Evolutionary conservation across 2,113 vertebrate genomes (phyloP), one percentile per base, ranked within the genome.

Genomic region (Arizona elegans): DNA sequence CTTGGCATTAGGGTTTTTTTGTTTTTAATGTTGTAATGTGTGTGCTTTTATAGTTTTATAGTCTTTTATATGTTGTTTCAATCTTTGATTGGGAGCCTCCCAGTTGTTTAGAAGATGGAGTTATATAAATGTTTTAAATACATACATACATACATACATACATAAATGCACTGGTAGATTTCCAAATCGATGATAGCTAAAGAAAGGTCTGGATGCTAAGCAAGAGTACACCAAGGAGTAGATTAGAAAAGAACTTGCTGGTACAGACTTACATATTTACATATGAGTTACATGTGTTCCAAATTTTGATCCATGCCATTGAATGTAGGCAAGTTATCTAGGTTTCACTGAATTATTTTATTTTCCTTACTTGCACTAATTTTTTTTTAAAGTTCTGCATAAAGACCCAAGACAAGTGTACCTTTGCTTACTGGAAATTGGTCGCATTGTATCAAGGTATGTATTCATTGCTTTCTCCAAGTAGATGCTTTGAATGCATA

Each of bases 351-450:
- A 86, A 38, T 26, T 47, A 62, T 11, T 52, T 52, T 38, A 38
- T 86, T 59, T 23, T 7, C 52, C 17, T 47, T 56, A 58, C 7
- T 7, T 52, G 24, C 38, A 13, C 24, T 26, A 10, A 91, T 93
- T 95, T 96, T 52, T 65, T 11, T 65, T 11, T 93, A 94, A 94
- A 99, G 99, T 99, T 95, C 97, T 99, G 90, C 99, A 99, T 96
- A 99, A 99, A 96, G 98, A 99, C 93, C 99, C 99, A 89, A 98
- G 99, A 59, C 99, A 99, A 95, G 99, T 99, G 8, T 99, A 99
- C 92, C 98, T 99, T 85, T 99, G 99, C 91, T 97, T 99, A 91
- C 98, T 99, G 97, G 98, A 99, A 98, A 98, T 99, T 90, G 99
- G 99, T 26, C 98, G 99, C 91, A 99, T 99, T 88, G 98, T 99